phyloP scores from a whole-genome alignment of 2,888 invertebrate genomes.

The Cantharis rufa region DNA sequence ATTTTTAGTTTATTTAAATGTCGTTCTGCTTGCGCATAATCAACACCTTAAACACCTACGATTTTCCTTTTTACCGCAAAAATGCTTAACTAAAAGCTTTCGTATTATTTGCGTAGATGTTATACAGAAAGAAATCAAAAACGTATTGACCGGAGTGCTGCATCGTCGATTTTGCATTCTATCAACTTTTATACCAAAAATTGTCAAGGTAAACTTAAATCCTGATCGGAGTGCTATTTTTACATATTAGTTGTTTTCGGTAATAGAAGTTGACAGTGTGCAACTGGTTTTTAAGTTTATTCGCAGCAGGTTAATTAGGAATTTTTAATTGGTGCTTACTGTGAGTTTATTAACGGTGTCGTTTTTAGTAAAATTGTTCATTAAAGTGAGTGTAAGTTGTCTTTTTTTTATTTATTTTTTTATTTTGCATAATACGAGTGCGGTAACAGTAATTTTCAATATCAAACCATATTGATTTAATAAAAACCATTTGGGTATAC shows the following conservation, averaged over 20 bases:
- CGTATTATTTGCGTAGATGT: conserved; percentile 5
- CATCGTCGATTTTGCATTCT: neutral
- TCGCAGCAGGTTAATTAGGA: neutral
- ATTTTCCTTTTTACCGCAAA: conserved; percentile 15
- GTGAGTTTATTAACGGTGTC: neutral
- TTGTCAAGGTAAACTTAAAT: conserved; percentile 12
- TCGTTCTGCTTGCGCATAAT: conserved; percentile 53
- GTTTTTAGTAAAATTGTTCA: neutral
- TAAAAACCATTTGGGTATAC: neutral
- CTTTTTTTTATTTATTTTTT: neutral
- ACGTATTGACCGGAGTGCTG: conserved; percentile 15
- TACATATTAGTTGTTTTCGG: neutral
- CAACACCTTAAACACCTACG: conserved; percentile 46
- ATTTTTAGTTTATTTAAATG: conserved; percentile 52
- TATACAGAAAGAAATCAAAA: conserved; percentile 6
- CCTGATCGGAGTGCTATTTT: neutral
- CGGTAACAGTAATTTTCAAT: neutral
- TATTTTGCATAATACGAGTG: neutral
- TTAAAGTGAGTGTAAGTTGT: neutral
- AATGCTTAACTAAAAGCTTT: conserved; percentile 14
- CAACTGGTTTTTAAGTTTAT: neutral
- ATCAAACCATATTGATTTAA: neutral
- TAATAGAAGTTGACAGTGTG: neutral
- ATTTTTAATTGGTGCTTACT: neutral
- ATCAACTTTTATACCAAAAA: conserved; percentile 16